Percentiles rank a stretch among this genome's conserved stretches.
phyloP scores from a whole-genome alignment of 2,797 vertebrate genomes.

The Oryzias dopingdopingensis region DNA sequence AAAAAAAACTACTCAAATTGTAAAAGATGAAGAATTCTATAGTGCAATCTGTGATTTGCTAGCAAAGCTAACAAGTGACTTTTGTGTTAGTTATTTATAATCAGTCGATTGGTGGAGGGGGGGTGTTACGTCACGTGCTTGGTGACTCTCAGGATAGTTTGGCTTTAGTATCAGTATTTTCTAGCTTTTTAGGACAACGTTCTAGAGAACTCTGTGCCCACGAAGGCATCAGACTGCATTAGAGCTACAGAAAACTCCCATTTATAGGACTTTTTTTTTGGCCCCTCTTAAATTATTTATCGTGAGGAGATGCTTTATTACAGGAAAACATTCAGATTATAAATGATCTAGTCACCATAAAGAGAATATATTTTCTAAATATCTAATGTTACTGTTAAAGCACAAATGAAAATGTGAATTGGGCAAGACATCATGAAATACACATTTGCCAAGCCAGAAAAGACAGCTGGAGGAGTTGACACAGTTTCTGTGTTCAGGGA shows the following conservation, averaged over 20 bases:
- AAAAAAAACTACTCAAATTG: conserved; percentile 22
- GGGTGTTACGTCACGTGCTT: background rate
- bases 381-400: conserved; percentile 63
- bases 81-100: conserved; percentile 1
- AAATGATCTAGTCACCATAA: conserved; percentile 44
- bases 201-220: background rate
- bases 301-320: conserved; percentile 47
- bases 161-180: too few relatives aligned
- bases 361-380: conserved; percentile 39
- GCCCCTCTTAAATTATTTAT: conserved; percentile 64
- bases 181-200: too few relatives aligned
- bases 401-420: conserved; percentile 71
- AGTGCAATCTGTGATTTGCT: conserved; percentile 23
- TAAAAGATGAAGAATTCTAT: conserved; percentile 23
- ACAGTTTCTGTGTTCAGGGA: conserved; percentile 9
- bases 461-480: conserved; percentile 13
- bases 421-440: conserved; percentile 57
- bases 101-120: background rate
- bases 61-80: conserved; percentile 8
- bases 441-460: conserved; percentile 32
- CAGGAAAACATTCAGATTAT: conserved; percentile 47
- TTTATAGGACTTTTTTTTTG: conserved; percentile 39
- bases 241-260: conserved; percentile 30
- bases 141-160: background rate
- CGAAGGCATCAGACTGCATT: conserved; percentile 16